These are phyloP conservation scores for Pseudachorutes palmiensis DNA, from an alignment of 1,140 invertebrate genomes.

Conservation along the genomic window DNA sequence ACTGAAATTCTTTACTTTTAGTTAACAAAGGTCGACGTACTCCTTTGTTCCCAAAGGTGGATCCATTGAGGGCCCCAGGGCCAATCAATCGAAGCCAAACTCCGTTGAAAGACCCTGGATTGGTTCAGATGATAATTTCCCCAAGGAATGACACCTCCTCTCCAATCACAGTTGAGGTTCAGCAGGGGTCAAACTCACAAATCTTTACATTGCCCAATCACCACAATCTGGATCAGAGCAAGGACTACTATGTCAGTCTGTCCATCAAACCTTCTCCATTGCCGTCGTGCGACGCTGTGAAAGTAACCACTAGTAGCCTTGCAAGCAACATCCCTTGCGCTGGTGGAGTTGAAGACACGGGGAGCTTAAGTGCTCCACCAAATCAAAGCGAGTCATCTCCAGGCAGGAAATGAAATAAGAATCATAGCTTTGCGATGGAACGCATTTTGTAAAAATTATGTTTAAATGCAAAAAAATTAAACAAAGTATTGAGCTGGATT, in stretches of 20 bases:
- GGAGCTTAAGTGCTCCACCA: too few species aligned
- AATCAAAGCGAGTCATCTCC: too few species aligned
- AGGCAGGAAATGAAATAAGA: too few species aligned
- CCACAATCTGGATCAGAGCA: conserved; percentile 75
- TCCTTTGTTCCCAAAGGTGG: conserved; percentile 31
- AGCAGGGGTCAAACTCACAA: conserved; percentile 59
- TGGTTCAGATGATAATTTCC: conserved; percentile 11
- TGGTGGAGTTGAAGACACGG: too few species aligned
- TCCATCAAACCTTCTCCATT: conserved; percentile 63
- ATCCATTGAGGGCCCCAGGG: conserved; percentile 29
- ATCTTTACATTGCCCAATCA: conserved; percentile 71
- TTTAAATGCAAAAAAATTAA: too few species aligned
- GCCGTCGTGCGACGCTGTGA: too few species aligned
- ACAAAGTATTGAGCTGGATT: too few species aligned
- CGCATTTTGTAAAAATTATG: too few species aligned
- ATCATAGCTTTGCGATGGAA: too few species aligned
- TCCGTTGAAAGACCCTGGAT: neutral
- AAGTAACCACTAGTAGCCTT: too few species aligned
- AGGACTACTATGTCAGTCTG: conserved; percentile 81
- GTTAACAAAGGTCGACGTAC: conserved; percentile 23
- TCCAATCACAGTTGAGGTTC: conserved; percentile 35
- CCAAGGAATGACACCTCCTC: conserved; percentile 41
- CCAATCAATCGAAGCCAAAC: conserved; percentile 17
- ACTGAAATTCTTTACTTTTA: conserved; percentile 4
- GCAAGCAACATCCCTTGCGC: too few species aligned